phyloP scores from a whole-genome alignment of 2,113 vertebrate species.

The Microtus montanus region DNA sequence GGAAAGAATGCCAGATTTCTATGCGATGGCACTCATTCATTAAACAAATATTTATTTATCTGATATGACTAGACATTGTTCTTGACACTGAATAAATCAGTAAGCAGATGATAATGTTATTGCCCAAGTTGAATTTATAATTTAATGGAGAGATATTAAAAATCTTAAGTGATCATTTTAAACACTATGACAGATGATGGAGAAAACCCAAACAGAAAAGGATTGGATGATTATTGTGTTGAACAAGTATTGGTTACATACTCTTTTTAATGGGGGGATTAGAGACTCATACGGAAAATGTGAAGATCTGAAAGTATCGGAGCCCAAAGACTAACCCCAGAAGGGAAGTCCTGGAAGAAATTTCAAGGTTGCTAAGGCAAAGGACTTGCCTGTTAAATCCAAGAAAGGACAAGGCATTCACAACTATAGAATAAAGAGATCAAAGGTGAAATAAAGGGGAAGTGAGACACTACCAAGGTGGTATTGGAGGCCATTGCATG shows the following conservation, averaged over 20 bases:
- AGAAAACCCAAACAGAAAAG: constrained; percentile 32
- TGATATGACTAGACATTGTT: background rate
- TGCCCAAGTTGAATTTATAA: background rate
- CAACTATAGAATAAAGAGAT: background rate
- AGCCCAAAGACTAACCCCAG: background rate
- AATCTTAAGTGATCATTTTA: background rate
- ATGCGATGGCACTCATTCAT: background rate
- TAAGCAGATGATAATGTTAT: constrained; percentile 23
- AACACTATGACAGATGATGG: background rate
- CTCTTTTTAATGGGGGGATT: background rate
- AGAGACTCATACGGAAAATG: background rate
- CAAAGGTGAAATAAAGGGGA: background rate
- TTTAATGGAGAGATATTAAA: background rate
- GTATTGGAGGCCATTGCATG: background rate
- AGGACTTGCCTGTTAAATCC: background rate
- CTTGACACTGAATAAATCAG: background rate
- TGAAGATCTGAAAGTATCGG: background rate
- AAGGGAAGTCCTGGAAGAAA: background rate
- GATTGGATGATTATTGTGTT: background rate
- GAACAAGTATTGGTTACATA: background rate
- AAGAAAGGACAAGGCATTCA: background rate
- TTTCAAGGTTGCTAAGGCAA: background rate
- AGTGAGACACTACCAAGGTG: background rate
- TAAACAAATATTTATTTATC: constrained; percentile 26
- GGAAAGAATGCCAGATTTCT: constrained; percentile 8